phyloP scores from a whole-genome alignment of 2,888 invertebrate species.

The Slavum lentiscoides region DNA sequence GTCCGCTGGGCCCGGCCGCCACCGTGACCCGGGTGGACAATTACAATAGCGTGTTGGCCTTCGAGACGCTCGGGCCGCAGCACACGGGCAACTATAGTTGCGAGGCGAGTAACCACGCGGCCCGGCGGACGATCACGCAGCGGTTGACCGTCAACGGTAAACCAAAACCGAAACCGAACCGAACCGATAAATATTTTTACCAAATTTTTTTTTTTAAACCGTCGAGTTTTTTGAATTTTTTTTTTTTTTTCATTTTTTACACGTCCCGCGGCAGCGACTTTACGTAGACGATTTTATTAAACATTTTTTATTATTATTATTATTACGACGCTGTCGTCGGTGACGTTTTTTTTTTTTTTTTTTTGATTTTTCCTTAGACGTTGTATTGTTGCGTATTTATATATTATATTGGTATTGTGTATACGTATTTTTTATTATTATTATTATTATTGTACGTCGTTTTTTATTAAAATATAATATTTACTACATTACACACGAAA shows the following conservation, averaged over 20 bases:
- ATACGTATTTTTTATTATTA: background rate
- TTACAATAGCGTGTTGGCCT: conserved; percentile 77
- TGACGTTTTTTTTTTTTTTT: background rate
- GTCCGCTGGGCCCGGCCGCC: conserved; percentile 63
- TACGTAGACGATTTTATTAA: background rate
- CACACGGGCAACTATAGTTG: conserved; percentile 80
- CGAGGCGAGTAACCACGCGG: conserved; percentile 73
- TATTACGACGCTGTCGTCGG: background rate
- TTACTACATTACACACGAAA: background rate
- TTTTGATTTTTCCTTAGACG: background rate
- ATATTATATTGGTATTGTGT: no score
- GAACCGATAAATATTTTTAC: no score
- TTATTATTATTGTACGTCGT: background rate
- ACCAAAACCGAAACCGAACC: background rate
- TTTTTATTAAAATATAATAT: background rate
- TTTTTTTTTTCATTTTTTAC: no score
- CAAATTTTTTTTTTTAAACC: no score
- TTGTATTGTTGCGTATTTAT: background rate
- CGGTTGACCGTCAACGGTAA: conserved; percentile 79
- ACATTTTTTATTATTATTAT: conserved; percentile 6
- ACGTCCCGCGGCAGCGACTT: background rate
- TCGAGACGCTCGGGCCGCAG: conserved; percentile 74
- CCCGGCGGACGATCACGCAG: conserved; percentile 74
- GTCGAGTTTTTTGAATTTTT: no score
- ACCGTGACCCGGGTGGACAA: conserved; percentile 75